Base-by-base conservation (phyloP, 1,140 invertebrate genomes). In the Kradibia gibbosae region DNA sequence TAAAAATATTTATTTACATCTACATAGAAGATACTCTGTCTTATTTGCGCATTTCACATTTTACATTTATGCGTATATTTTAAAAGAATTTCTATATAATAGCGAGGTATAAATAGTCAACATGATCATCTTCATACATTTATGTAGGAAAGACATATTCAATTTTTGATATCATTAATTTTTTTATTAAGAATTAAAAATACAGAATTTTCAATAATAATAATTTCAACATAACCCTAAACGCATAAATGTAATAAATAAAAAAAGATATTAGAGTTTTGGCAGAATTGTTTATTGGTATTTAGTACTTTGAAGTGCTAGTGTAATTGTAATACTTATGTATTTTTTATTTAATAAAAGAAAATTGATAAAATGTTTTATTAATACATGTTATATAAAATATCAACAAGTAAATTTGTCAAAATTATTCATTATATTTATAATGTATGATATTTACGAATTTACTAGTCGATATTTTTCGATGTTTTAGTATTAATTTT, bases 1-100 rank as follows among this genome's bases (percentile, higher is more conserved):
- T 82, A 82, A 82, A 82, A 82, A 82, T 82, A 82, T 78, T 75
- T 82, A 82, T 82, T 57, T 82, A 82, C 81, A 82, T 82, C 71
- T 82, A 82, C 65, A 78, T 82, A 78, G 78, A 78, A 74, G 39
- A 78, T 82, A 82, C 67, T 82, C 65, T 82, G 31, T 39, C 25
- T 70, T 48, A 13, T 34, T 31, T 42, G 7, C 11, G 39, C 53
- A 57, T 28, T 39, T 78, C 50, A 78, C 48, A 81, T 81, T 67
- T 48, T 81, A 77, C 80, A 78, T 78, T 78, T 82, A 82, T 82
- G 78, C 67, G 67, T 78, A 78, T 82, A 78, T 82, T 76, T 53
- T 34, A 8, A 39, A 57, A 73, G 80, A 78, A 72, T 78, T 53
- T 53, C 53, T 78, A n/a, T 25, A 25, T 81, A 22, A 67, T 36